Base-by-base conservation (phyloP, 2,888 invertebrate species). In the Ametastegia equiseti region DNA sequence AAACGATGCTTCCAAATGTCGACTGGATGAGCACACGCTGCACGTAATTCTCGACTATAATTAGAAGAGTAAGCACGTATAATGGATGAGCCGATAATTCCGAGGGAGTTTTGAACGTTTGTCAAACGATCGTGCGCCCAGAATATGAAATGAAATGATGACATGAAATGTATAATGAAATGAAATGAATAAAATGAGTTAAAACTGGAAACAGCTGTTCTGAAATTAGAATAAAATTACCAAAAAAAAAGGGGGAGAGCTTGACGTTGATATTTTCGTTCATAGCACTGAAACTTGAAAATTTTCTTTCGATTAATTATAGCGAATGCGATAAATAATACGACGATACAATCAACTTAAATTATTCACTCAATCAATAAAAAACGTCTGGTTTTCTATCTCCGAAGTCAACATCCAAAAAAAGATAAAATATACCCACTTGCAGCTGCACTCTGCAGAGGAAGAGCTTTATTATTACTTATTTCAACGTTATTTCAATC, bases 1-100 rank as follows among this genome's bases (percentile, higher is more conserved):
- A n/a, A n/a, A 60, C 60, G 60, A 60, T 60, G 27, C 27, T 30
- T 30, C 30, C 9, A 54, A 54, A 60, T 60, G 11, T 30, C 15
- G 60, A 2, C 27, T 6, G 5, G 60, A 60, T 60, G 60, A 30
- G 30, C 9, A 15, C 60, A 60, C 30, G 30, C 23, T 13, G 60
- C 60, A 60, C 60, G 60, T 60, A 60, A 60, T 60, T 60, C 30
- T 15, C 60, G 60, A 60, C 30, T 60, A 15, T 60, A 60, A 60
- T 60, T 60, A 60, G 60, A 60, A 60, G 60, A 60, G 60, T 60
- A 60, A 60, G 30, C 60, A 60, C 60, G 60, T 60, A 60, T 60
- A 60, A 60, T 60, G 4, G 15, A 60, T 27, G 30, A 13, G 3
- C 15, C 60, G 30, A 27, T 60, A 60, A 60, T 60, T 60, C 60